Percentiles rank a stretch among this genome's conserved stretches.
These are phyloP conservation scores for Drosophila macrothrix DNA, from an alignment of 2,888 invertebrate species.

Conservation along the genomic window DNA sequence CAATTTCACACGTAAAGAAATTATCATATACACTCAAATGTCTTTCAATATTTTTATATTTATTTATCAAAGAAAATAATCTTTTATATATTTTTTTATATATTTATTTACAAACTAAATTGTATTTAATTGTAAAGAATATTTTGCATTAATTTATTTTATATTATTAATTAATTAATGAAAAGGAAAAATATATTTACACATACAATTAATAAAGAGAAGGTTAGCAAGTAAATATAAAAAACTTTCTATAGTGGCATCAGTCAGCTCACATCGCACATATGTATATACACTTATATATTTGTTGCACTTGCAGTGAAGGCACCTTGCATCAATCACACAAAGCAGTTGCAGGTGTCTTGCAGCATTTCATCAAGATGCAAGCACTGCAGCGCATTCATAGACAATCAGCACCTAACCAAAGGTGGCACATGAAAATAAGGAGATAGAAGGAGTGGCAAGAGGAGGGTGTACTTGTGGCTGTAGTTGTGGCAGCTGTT, in stretches of 20 bases:
- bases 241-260: not conserved
- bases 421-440: conserved; percentile 2
- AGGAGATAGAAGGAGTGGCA: not conserved
- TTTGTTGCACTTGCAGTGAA: not conserved
- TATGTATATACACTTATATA: too few relatives aligned
- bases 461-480: not conserved
- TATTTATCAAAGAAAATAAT: not conserved
- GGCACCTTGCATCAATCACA: conserved; percentile 19
- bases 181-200: not conserved
- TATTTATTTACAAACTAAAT: not conserved
- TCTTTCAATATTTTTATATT: conserved; percentile 1
- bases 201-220: not conserved
- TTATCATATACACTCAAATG: not conserved
- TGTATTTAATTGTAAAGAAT: not conserved
- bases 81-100: not conserved
- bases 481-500: conserved; percentile 46
- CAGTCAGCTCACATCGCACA: not conserved
- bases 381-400: conserved; percentile 34
- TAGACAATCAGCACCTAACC: conserved; percentile 37
- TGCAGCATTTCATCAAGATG: conserved; percentile 2
- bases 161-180: not conserved
- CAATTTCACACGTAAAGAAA: conserved; percentile 12
- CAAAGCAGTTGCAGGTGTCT: conserved; percentile 14
- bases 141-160: not conserved
- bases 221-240: not conserved